Base-by-base conservation (phyloP, 92 coral and sea anemone genomes). In the Diadumene lineata region DNA sequence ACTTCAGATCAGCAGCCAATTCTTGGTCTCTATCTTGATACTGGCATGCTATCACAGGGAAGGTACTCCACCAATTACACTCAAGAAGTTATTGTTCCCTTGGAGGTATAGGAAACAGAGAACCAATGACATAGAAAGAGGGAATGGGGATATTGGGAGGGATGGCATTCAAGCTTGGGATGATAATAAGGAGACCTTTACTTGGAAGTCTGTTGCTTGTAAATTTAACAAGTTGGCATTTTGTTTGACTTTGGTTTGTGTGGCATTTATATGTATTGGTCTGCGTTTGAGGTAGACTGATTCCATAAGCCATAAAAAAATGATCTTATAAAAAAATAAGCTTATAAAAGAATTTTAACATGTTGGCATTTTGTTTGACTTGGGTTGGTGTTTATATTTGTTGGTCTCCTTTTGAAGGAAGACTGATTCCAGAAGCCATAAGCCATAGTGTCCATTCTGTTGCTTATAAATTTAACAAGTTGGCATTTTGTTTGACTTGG, bases 1-100 rank as follows among this genome's bases (percentile, higher is more conserved):
- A 85, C 87, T 6, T 84, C 93, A 13, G 90, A 89, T 28, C 66
- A 81, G 0, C 72, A 85, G 11, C 93, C 93, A 17, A 43, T 85
- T 11, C 74, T 89, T n/a, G 93, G 90, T 3, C 22, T 85, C 88
- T 15, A 81, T 89, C 24, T 43, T 74, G 16, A 72, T 76, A 34
- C 69, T 85, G 56, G 53, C 65, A 58, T 76, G 84, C 60, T 77
- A 87, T 68, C 72, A 76, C 65, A 60, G n/a, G 32, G 81, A 87
- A 17, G 91, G 82, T 6, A 26, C 48, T 0, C 79, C 91, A 1
- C 19, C 76, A 3, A 17, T 31, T 32, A 8, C 10, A 7, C n/a
- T 55, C 3, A 46, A 31, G 22, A 51, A 55, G 50, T 1, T 70
- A 7, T 22, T 70, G 27, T 70, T 30, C 31, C 64, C 64, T 22